Conservation (phyloP, 2,888 invertebrate species). For the Pantelozetes paolii region DNA sequence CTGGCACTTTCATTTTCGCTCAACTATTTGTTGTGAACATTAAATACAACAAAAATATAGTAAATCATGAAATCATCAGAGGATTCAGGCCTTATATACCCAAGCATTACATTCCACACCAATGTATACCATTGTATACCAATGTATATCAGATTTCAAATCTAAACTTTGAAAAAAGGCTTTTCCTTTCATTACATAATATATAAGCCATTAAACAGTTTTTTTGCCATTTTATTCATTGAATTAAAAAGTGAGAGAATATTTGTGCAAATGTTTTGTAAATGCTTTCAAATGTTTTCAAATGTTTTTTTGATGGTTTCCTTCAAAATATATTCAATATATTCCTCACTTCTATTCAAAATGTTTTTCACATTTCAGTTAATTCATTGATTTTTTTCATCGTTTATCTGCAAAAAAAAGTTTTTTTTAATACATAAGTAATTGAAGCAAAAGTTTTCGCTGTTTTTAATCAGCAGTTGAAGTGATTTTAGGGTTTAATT, state of each 20-base stretch:
- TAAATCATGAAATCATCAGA: slow-evolving; percentile 13
- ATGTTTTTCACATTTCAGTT: neutral
- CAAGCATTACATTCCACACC: slow-evolving; percentile 15
- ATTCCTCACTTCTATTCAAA: neutral
- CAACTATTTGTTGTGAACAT: slow-evolving; percentile 8
- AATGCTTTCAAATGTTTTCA: slow-evolving; percentile 1
- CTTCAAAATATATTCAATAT: neutral
- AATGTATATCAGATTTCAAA: slow-evolving; percentile 16
- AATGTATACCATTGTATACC: no score
- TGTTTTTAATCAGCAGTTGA: slow-evolving; percentile 7
- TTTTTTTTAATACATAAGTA: neutral
- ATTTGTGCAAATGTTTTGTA: slow-evolving; percentile 10
- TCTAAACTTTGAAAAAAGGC: neutral
- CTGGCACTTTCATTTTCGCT: neutral
- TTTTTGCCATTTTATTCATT: slow-evolving; percentile 25
- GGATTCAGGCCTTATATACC: neutral
- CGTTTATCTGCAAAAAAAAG: neutral
- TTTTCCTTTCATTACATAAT: neutral
- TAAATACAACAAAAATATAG: slow-evolving; percentile 4
- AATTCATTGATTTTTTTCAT: neutral
- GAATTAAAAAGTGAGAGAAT: slow-evolving; percentile 24
- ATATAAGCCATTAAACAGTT: slow-evolving; percentile 32
- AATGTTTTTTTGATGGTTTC: slow-evolving; percentile 26
- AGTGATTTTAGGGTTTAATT: neutral
- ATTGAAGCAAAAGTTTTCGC: slow-evolving; percentile 12